Base-by-base conservation (phyloP, 2,113 vertebrate species). In the Scartelaos histophorus region DNA sequence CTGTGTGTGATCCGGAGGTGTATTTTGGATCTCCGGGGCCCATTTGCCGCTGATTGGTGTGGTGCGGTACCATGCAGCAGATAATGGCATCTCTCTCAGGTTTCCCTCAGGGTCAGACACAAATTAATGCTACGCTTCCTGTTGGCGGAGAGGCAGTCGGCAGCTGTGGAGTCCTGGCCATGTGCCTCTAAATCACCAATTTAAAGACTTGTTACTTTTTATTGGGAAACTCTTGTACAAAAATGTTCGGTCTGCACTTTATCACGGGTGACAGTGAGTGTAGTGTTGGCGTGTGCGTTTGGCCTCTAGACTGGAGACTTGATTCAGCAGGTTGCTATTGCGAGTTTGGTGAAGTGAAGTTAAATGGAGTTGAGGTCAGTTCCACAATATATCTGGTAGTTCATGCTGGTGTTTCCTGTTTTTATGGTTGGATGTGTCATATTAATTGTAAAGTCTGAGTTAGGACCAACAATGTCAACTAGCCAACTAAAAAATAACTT, bases 21-120 rank as follows among this genome's bases (percentile, higher is more conserved):
- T 82, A 60, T 81, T 90, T 86, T 85, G 88, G 81, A 82, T 86
- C 78, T 80, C 86, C 13, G 60, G 76, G 84, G 79, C 71, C 82
- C 77, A 77, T 91, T 89, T 85, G 70, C 85, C 65, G 3, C 70
- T 88, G 88, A 90, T 87, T 90, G 86, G 87, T 85, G 80, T 34
- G 73, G 80, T 84, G 79, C 54, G 45, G 86, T 70, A 75, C 85
- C 82, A 81, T 81, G 85, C 82, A 82, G 83, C 76, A 91, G 89
- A 91, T 90, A 89, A 92, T 91, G 79, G 80, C 85, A 77, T 91
- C 86, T 85, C 82, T 86, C 90, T 92, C 88, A 78, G 83, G 89
- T 91, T 93, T 89, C 91, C 81, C 87, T 90, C 85, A 87, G 87
- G 91, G 87, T 91, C 87, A 90, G 91, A 89, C 89, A 51, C 68